Conservation (phyloP, 2,888 invertebrate species). For the Eurytoma adleriae region DNA sequence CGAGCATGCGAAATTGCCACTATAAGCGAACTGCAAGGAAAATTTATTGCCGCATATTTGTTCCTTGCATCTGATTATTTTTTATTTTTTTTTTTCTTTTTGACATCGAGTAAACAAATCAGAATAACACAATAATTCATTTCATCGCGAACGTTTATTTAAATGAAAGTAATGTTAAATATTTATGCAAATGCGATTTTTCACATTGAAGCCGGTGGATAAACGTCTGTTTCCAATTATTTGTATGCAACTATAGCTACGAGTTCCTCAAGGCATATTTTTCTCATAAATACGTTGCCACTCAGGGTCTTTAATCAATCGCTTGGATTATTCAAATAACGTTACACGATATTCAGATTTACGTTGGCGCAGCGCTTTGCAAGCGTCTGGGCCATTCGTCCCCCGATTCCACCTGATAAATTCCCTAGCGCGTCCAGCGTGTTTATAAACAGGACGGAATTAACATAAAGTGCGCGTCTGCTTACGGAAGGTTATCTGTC, state of each 20-base stretch:
- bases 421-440: constrained; percentile 23
- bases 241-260: too few species aligned
- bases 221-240: too few species aligned
- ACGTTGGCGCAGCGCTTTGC: background rate
- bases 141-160: too few species aligned
- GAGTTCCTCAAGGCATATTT: constrained; percentile 15
- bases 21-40: constrained; percentile 38
- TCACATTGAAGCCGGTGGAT: too few species aligned
- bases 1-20: background rate
- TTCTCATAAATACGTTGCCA: constrained; percentile 6
- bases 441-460: constrained; percentile 51
- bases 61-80: background rate
- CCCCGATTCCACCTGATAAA: constrained; percentile 34
- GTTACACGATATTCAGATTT: background rate
- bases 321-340: constrained; percentile 38
- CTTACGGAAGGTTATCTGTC: constrained; percentile 39
- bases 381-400: background rate
- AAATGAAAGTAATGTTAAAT: too few species aligned
- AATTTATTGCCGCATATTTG: constrained; percentile 24
- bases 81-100: constrained; percentile 8
- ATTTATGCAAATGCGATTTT: too few species aligned
- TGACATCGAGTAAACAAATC: too few species aligned
- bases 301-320: constrained; percentile 13
- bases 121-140: too few species aligned
- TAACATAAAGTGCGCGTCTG: constrained; percentile 46